phyloP scores from a whole-genome alignment of 2,797 vertebrate species.

The Neosilurus mollespiculum region DNA sequence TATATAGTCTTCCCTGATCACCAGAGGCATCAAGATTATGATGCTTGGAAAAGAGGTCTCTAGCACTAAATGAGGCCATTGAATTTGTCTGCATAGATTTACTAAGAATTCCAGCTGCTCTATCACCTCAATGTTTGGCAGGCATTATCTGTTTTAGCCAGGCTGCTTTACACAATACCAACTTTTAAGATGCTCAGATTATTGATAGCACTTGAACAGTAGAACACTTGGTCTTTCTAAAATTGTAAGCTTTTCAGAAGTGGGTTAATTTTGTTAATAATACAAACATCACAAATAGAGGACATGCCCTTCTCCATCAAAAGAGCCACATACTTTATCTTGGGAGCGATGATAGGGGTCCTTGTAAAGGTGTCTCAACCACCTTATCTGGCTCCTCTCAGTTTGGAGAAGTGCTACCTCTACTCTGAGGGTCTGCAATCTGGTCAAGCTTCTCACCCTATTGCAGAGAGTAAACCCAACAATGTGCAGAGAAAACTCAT shows the following conservation, averaged over 20 bases:
- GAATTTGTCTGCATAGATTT: too few species aligned
- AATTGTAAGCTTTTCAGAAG: background rate
- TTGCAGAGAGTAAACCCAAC: too few species aligned
- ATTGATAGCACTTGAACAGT: background rate
- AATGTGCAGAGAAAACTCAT: background rate
- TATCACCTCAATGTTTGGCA: background rate
- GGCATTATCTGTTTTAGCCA: background rate
- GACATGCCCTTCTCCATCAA: background rate
- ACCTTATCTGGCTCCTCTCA: background rate
- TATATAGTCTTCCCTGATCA: too few species aligned
- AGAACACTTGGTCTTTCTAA: background rate
- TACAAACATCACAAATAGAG: background rate
- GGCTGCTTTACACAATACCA: background rate
- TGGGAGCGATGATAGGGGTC: background rate
- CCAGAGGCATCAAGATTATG: background rate
- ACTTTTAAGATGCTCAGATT: background rate
- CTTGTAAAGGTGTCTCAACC: background rate
- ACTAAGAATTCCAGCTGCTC: background rate
- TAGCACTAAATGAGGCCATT: background rate
- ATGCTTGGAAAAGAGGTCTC: too few species aligned
- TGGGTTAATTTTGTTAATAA: background rate
- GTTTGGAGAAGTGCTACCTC: background rate
- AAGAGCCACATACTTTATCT: background rate
- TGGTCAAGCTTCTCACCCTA: background rate
- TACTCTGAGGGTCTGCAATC: background rate